Evolutionary conservation across 2,888 invertebrate genomes (phyloP).

Genomic region (Pterostichus madidus): DNA sequence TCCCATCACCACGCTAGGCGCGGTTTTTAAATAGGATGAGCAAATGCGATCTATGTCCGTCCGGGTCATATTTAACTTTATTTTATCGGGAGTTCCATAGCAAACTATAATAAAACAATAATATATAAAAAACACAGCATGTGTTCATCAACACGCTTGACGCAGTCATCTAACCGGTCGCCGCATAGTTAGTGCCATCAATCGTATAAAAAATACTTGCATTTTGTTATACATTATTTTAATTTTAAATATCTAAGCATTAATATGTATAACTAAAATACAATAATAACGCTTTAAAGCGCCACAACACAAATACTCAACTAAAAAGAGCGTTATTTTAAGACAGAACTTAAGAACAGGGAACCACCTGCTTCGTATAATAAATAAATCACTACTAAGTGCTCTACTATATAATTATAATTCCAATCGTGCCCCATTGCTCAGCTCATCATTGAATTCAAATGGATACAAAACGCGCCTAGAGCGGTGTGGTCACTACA

Average conservation of each 20-base stretch:
- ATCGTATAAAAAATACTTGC: conserved; percentile 14
- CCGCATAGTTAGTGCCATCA: too few species aligned
- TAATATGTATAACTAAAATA: conserved; percentile 21
- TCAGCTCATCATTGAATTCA: conserved; percentile 9
- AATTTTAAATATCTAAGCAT: conserved; percentile 28
- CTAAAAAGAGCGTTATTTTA: conserved; percentile 21
- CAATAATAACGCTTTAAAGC: conserved; percentile 30
- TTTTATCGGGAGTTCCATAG: conserved; percentile 4
- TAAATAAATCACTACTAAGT: conserved; percentile 24
- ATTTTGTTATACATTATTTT: conserved; percentile 25
- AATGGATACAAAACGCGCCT: conserved; percentile 15
- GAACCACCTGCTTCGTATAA: conserved; percentile 2
- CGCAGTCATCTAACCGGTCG: conserved; percentile 1
- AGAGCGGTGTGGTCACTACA: conserved; percentile 23
- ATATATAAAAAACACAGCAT: conserved; percentile 36
- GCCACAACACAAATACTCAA: conserved; percentile 28
- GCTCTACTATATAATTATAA: conserved; percentile 12
- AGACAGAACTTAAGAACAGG: neutral
- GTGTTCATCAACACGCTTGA: too few species aligned
- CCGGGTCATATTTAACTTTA: neutral
- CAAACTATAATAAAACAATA: conserved; percentile 26
- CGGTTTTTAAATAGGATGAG: too few species aligned
- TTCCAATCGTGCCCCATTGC: conserved; percentile 11
- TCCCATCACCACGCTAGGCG: too few species aligned
- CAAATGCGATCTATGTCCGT: too few species aligned